Conservation (phyloP, 2,888 invertebrate species). For the Synanthedon vespiformis region DNA sequence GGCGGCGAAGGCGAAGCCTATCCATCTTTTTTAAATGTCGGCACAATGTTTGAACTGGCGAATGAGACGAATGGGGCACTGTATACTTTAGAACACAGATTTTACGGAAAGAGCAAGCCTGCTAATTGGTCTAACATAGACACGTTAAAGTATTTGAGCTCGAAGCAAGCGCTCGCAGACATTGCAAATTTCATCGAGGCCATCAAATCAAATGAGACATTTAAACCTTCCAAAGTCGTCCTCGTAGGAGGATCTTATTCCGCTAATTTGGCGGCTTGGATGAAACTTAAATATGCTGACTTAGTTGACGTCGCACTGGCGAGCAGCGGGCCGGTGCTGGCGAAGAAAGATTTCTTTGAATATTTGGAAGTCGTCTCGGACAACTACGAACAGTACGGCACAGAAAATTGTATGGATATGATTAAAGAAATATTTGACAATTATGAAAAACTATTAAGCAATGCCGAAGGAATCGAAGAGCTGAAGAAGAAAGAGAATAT, state of each 20-base stretch:
- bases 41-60: conserved; percentile 42
- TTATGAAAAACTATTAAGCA: conserved; percentile 33
- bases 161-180: conserved; percentile 51
- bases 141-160: conserved; percentile 39
- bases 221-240: conserved; percentile 39
- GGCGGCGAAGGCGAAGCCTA: conserved; percentile 41
- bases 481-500: conserved; percentile 45
- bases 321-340: conserved; percentile 53
- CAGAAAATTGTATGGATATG: conserved; percentile 27
- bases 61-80: conserved; percentile 52
- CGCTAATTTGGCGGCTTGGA: conserved; percentile 57
- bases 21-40: conserved; percentile 31
- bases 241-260: conserved; percentile 54
- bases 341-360: conserved; percentile 50
- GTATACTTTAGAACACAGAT: conserved; percentile 48
- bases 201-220: conserved; percentile 27
- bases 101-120: conserved; percentile 52
- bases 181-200: conserved; percentile 28
- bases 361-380: conserved; percentile 48
- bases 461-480: conserved; percentile 26
- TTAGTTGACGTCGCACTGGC: conserved; percentile 48
- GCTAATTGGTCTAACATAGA: conserved; percentile 26
- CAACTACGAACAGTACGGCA: conserved; percentile 42
- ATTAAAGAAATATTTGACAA: conserved; percentile 31
- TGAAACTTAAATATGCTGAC: conserved; percentile 44